Percentiles rank a stretch among this genome's conserved stretches.
Conservation (phyloP, 1,140 invertebrate species). For the Leptopilina clavipes region DNA sequence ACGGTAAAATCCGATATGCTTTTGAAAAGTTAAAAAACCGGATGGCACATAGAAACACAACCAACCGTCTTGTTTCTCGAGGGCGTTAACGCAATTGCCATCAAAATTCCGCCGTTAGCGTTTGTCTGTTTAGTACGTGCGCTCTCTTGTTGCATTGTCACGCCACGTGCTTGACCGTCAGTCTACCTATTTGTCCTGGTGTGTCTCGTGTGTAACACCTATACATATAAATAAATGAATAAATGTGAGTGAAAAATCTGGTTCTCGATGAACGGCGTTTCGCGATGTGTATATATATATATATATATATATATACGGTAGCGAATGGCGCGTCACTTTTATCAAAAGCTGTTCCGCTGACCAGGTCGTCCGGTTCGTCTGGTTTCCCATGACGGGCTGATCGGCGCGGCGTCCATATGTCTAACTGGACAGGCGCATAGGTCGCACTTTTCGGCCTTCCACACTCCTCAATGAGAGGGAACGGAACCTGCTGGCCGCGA, state of each 20-base stretch:
- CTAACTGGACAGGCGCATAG: conserved; percentile 32
- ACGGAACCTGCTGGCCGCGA: conserved; percentile 33
- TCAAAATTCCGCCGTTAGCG: conserved; percentile 25
- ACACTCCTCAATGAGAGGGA: conserved; percentile 24
- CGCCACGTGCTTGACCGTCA: conserved; percentile 28
- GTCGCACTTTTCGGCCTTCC: conserved; percentile 30
- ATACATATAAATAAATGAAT: not conserved
- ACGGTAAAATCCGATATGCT: conserved; percentile 10
- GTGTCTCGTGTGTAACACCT: not conserved
- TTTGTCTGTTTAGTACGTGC: conserved; percentile 7
- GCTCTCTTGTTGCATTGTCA: conserved; percentile 24
- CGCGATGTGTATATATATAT: not conserved
- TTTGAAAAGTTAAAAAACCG: conserved; percentile 18
- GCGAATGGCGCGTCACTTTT: conserved; percentile 7
- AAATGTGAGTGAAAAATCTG: conserved; percentile 5
- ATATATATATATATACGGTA: not conserved
- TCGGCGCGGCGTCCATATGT: conserved; percentile 32
- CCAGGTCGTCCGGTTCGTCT: conserved; percentile 34
- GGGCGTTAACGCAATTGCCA: conserved; percentile 5
- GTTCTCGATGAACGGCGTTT: not conserved
- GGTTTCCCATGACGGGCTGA: conserved; percentile 34
- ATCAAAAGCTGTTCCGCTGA: conserved; percentile 27
- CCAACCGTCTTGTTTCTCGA: conserved; percentile 7
- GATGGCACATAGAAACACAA: conserved; percentile 12
- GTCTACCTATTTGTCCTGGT: not conserved